These are phyloP conservation scores for Cinclus mexicanus DNA, from an alignment of 2,113 vertebrate species.

Conservation along the genomic window DNA sequence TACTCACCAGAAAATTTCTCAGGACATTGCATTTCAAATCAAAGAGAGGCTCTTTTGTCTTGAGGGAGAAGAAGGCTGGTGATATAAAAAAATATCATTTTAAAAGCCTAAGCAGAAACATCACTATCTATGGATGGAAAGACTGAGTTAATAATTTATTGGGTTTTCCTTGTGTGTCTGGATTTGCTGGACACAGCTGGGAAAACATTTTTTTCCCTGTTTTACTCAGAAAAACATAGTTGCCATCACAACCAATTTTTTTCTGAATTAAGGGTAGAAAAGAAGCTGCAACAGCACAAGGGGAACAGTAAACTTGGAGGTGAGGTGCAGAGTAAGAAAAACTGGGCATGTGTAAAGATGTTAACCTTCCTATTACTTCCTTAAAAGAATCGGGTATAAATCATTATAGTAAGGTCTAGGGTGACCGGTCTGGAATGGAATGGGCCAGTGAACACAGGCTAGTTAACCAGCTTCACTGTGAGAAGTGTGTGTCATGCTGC, in stretches of 20 bases:
- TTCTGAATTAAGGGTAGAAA: background rate
- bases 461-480: background rate
- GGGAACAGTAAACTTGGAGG: background rate
- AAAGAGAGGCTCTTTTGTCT: background rate
- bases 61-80: background rate
- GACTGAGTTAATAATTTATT: conserved; percentile 8
- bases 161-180: background rate
- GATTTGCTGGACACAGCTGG: background rate
- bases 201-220: background rate
- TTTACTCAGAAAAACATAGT: background rate
- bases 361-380: background rate
- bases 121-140: background rate
- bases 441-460: background rate
- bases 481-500: background rate
- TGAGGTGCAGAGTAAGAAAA: background rate
- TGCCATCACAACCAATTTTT: background rate
- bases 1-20: background rate
- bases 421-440: background rate
- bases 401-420: background rate
- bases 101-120: background rate
- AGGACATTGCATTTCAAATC: background rate
- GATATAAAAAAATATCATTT: background rate
- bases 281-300: background rate
- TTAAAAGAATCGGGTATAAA: background rate
- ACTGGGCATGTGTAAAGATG: background rate